Evolutionary conservation across 2,888 invertebrate species (phyloP).

Genomic region (Platycnemis pennipes): DNA sequence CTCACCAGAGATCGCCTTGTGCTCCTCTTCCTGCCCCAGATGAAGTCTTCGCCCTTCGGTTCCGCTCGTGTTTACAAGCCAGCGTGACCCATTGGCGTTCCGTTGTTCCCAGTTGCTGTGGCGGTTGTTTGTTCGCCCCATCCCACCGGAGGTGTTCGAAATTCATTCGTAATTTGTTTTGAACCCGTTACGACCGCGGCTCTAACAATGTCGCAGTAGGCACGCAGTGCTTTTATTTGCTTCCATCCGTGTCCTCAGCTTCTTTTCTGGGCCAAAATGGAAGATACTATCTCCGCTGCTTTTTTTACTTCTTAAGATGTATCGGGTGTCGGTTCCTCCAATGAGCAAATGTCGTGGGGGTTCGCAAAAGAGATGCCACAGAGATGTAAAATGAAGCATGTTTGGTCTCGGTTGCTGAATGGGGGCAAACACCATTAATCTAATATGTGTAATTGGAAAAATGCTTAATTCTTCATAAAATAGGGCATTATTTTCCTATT

Average conservation of each 20-base stretch:
- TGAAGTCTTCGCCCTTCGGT: background rate
- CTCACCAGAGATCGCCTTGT: background rate
- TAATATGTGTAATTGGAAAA: too few species aligned
- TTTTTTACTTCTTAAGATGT: too few species aligned
- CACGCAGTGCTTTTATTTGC: background rate
- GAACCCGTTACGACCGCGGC: background rate
- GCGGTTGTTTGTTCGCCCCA: background rate
- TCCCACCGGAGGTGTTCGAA: background rate
- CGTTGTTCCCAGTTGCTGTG: background rate
- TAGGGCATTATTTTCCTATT: too few species aligned
- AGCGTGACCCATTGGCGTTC: background rate
- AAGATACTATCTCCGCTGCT: background rate
- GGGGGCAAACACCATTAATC: too few species aligned
- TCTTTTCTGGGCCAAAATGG: background rate
- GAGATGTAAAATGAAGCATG: too few species aligned
- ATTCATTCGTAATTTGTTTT: background rate
- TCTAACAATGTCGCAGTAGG: background rate
- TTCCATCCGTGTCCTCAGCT: background rate
- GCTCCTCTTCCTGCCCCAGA: background rate
- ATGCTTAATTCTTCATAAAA: too few species aligned
- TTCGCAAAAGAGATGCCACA: too few species aligned
- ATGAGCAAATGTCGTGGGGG: too few species aligned
- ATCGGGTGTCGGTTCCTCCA: too few species aligned
- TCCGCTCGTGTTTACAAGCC: background rate
- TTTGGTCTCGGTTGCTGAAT: too few species aligned